These are phyloP conservation scores for Bergia puertoricense DNA, from an alignment of 92 coral and sea anemone species.

Conservation along the genomic window DNA sequence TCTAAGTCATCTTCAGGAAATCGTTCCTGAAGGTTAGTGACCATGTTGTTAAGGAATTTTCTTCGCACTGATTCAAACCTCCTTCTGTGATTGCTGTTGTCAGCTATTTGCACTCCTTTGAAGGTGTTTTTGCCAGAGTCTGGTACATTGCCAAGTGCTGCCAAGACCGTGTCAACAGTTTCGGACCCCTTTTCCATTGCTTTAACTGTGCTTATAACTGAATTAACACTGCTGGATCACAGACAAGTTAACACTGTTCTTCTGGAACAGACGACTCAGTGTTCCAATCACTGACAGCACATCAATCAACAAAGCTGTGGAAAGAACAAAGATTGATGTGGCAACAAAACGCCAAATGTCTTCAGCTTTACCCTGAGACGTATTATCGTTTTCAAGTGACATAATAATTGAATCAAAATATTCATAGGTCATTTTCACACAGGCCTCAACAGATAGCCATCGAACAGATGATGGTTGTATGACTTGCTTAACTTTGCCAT, in stretches of 20 bases:
- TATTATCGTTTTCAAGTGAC: constrained; percentile 28
- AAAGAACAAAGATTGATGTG: constrained; percentile 29
- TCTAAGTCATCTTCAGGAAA: constrained; percentile 38
- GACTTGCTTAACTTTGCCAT: constrained; percentile 51
- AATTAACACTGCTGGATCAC: constrained; percentile 9
- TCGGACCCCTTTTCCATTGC: constrained; percentile 33
- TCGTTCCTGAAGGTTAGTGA: constrained; percentile 26
- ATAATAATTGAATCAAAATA: constrained; percentile 1
- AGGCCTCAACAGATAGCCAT: constrained; percentile 49
- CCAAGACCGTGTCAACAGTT: constrained; percentile 18
- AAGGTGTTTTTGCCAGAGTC: constrained; percentile 28
- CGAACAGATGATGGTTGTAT: constrained; percentile 46
- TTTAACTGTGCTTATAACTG: constrained; percentile 34
- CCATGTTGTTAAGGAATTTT: constrained; percentile 36
- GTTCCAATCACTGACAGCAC: constrained; percentile 41
- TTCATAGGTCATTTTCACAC: constrained; percentile 39
- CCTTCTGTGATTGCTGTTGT: constrained; percentile 32
- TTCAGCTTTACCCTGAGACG: constrained; percentile 32
- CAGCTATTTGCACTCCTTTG: constrained; percentile 38
- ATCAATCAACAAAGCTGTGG: constrained; percentile 54
- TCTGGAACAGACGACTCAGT: constrained; percentile 47
- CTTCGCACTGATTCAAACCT: constrained; percentile 1
- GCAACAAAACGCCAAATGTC: constrained; percentile 28
- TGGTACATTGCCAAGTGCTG: constrained; percentile 26
- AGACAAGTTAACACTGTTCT: constrained; percentile 42